Conservation (phyloP, 2,888 invertebrate species). For the Helicoverpa assulta region DNA sequence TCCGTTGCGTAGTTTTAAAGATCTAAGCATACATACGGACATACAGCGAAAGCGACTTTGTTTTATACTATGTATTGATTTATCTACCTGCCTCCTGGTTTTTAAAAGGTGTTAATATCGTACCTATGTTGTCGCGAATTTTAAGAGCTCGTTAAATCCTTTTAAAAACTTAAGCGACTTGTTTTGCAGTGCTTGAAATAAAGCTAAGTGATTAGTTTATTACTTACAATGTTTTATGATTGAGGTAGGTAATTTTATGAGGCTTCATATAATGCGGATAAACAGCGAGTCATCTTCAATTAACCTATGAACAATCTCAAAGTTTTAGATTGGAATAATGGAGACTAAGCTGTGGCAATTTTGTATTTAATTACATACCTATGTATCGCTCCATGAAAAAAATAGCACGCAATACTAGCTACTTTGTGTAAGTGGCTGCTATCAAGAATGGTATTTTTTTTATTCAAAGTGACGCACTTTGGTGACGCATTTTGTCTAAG, state of each 20-base stretch:
- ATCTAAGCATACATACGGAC: too few species aligned
- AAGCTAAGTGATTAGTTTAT: neutral
- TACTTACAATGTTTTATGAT: neutral
- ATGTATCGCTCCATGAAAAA: slow-evolving; percentile 30
- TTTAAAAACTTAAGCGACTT: too few species aligned
- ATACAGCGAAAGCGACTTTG: too few species aligned
- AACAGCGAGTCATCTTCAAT: slow-evolving; percentile 38
- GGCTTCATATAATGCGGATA: slow-evolving; percentile 14
- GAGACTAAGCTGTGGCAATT: slow-evolving; percentile 23
- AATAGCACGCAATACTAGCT: slow-evolving; percentile 2
- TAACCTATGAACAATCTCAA: slow-evolving; percentile 37
- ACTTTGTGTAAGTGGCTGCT: neutral
- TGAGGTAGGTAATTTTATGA: neutral
- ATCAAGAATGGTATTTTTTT: slow-evolving; percentile 16
- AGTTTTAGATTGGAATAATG: slow-evolving; percentile 24
- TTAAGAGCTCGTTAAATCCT: too few species aligned
- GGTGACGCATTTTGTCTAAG: neutral
- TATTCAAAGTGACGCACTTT: neutral
- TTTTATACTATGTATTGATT: too few species aligned
- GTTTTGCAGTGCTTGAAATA: neutral
- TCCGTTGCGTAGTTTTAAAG: too few species aligned
- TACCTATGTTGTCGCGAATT: too few species aligned
- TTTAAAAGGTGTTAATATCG: too few species aligned
- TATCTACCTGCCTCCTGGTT: too few species aligned
- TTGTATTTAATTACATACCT: slow-evolving; percentile 33